Evolutionary conservation across 2,113 vertebrate species (phyloP), one percentile per base, ranked within the genome.

Genomic region (Anguilla rostrata): DNA sequence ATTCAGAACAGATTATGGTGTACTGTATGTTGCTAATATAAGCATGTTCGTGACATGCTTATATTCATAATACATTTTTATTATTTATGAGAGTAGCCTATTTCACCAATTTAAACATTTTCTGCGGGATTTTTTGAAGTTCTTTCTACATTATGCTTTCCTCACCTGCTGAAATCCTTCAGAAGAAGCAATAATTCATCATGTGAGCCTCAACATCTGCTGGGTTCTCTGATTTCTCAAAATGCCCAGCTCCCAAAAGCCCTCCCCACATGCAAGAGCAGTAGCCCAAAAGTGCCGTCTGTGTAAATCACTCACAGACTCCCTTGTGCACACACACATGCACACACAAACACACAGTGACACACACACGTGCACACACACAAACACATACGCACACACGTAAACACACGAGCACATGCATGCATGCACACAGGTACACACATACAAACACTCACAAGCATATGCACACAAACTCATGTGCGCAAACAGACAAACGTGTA

Each of bases 191-290:
- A 95, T 91, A 94, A 94, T 96, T 95, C 87, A 96, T 94, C 95
- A 96, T 95, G 94, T 93, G 94, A 93, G 93, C 95, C 94, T 92
- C 14, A 96, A 95, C 95, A 96, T 96, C 95, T 97, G 95, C 94
- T 95, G 90, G 92, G 95, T 94, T 93, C 94, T 94, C 94, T 94
- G 86, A 96, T 94, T 93, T 90, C 92, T 95, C 92, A 96, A 94
- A 95, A 94, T 94, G 91, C 92, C 91, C 94, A 95, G 94, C 95
- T 96, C 94, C 94, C 94, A 92, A 95, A 96, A 97, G 96, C 95
- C 94, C 94, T 94, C 94, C 92, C 94, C 94, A 96, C 94, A 95
- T 95, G 95, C 94, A 95, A 92, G 91, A 94, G 92, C 87, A 91
- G 92, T 93, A 95, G 96, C 95, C 93, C 95, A 95, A 95, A 95